These are phyloP conservation scores for Drosophila hamatofila DNA, from an alignment of 2,888 invertebrate species.

Conservation along the genomic window DNA sequence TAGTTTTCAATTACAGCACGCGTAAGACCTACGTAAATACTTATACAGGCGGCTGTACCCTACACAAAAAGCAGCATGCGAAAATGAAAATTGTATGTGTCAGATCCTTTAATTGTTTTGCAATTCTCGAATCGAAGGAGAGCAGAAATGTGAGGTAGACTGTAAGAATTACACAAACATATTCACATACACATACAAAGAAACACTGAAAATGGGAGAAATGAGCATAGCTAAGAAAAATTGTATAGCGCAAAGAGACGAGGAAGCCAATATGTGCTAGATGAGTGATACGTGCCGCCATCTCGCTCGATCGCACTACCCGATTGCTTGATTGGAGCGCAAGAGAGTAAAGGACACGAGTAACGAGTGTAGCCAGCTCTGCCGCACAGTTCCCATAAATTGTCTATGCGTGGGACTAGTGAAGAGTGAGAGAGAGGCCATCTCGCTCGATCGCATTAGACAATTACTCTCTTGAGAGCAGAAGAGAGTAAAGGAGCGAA, in stretches of 20 bases:
- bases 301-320: slow-evolving; percentile 6
- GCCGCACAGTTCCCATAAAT: neutral
- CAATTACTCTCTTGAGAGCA: neutral
- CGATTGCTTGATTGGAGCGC: neutral
- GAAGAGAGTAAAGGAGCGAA: neutral
- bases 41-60: neutral
- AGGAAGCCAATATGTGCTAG: neutral
- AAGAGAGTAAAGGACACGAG: neutral
- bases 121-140: neutral
- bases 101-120: neutral
- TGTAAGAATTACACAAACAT: neutral
- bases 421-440: neutral
- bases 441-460: neutral
- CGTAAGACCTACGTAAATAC: neutral
- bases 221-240: neutral
- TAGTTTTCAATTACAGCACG: neutral
- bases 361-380: neutral
- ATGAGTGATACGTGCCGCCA: neutral
- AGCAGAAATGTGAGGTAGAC: neutral
- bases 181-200: neutral
- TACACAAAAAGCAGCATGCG: no score
- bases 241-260: no score
- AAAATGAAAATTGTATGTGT: neutral
- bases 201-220: neutral
- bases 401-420: neutral